These are phyloP conservation scores for Podarcis raffonei DNA, from an alignment of 2,113 vertebrate species.

Conservation along the genomic window DNA sequence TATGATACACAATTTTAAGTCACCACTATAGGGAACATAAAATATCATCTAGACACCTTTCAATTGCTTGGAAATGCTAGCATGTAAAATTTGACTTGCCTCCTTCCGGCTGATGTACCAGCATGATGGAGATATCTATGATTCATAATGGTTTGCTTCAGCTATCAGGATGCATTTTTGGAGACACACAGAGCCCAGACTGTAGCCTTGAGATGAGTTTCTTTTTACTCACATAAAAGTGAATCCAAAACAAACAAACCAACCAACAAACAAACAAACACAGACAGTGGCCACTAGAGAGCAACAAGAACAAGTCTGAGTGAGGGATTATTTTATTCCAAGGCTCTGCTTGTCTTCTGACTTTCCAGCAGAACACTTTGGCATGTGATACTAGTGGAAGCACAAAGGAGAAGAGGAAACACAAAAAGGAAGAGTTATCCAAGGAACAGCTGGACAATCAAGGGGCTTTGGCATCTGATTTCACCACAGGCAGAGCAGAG, in stretches of 20 bases:
- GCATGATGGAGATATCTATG: slow-evolving; percentile 24
- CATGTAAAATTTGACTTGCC: slow-evolving; percentile 30
- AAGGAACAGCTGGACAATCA: neutral
- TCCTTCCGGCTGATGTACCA: slow-evolving; percentile 34
- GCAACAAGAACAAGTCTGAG: slow-evolving; percentile 23
- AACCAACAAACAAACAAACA: neutral
- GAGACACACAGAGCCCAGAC: slow-evolving; percentile 33
- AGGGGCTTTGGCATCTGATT: slow-evolving; percentile 1
- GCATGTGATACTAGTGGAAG: slow-evolving; percentile 18
- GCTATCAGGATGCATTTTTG: neutral
- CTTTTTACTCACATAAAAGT: slow-evolving; percentile 26
- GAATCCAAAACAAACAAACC: neutral
- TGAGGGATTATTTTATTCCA: slow-evolving; percentile 52
- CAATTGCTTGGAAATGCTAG: neutral
- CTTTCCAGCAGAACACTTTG: slow-evolving; percentile 22
- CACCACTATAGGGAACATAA: neutral
- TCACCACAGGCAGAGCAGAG: neutral
- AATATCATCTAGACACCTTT: slow-evolving; percentile 4
- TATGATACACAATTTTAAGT: neutral
- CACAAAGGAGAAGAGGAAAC: slow-evolving; percentile 28
- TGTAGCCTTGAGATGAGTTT: slow-evolving; percentile 13
- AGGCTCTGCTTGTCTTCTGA: slow-evolving; percentile 36
- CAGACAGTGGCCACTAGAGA: slow-evolving; percentile 10
- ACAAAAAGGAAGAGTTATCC: slow-evolving; percentile 21
- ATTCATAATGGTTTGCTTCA: slow-evolving; percentile 41